A percentile compares a stretch with the other conserved stretches of the same genome.
Conservation (phyloP, 2,797 vertebrate genomes). For the Corythornis leucogaster region DNA sequence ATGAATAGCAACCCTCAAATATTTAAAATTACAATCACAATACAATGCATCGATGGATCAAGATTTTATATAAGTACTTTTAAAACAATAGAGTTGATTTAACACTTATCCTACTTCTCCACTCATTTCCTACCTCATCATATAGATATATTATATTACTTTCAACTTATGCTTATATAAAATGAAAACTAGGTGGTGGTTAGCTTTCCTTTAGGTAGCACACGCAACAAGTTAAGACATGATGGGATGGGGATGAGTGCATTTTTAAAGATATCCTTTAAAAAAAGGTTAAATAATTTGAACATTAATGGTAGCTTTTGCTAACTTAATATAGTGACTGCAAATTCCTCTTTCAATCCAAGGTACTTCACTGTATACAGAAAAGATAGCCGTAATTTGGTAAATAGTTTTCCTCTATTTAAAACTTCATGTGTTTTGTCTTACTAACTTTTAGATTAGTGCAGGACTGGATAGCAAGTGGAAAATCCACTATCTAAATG, state of each 20-base stretch:
- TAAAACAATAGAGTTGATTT: neutral
- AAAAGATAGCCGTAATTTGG: slow-evolving; percentile 47
- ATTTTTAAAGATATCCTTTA: neutral
- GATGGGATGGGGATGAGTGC: neutral
- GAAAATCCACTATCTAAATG: slow-evolving; percentile 69
- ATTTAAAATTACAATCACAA: neutral
- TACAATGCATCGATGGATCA: neutral
- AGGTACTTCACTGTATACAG: neutral
- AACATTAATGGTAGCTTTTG: neutral
- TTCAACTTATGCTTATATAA: neutral
- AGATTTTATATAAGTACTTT: neutral
- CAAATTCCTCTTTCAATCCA: slow-evolving; percentile 24
- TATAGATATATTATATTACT: neutral
- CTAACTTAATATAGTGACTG: neutral
- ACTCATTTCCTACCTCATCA: neutral
- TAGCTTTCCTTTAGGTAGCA: neutral
- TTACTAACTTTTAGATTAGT: slow-evolving; percentile 65
- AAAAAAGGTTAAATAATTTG: neutral
- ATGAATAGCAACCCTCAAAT: neutral
- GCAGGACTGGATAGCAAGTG: slow-evolving; percentile 46
- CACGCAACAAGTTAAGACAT: neutral
- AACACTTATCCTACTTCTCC: neutral
- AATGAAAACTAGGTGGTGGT: neutral
- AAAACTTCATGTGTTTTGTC: slow-evolving; percentile 60
- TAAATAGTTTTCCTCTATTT: slow-evolving; percentile 58